A percentile compares a stretch with the other conserved stretches of the same genome.
Conservation (phyloP, 2,888 invertebrate species). For the Sipunculus nudus region DNA sequence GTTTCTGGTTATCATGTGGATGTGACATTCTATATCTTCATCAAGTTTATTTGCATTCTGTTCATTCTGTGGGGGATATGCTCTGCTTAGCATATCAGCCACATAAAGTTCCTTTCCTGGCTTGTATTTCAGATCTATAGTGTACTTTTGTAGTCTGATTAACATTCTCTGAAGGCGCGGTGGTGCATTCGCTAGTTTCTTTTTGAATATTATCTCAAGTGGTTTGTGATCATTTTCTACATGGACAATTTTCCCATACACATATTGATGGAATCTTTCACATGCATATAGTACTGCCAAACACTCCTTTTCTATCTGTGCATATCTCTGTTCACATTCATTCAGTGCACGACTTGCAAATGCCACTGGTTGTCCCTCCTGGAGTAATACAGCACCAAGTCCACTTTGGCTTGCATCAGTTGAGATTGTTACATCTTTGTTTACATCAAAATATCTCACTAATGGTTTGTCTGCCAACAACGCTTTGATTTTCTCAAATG, state of each 20-base stretch:
- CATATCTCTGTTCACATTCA: slow-evolving; percentile 36
- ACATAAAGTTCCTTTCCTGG: not conserved
- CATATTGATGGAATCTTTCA: slow-evolving; percentile 35
- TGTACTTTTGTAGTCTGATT: not conserved
- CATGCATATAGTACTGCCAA: slow-evolving; percentile 35
- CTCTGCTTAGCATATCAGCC: no score
- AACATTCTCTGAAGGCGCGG: not conserved
- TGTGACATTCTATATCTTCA: no score
- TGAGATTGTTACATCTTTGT: slow-evolving; percentile 32
- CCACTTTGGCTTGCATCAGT: slow-evolving; percentile 38
- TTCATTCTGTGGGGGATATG: no score
- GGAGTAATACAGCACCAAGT: slow-evolving; percentile 37
- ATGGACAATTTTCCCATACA: slow-evolving; percentile 31
- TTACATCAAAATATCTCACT: slow-evolving; percentile 33
- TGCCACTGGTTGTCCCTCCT: slow-evolving; percentile 33
- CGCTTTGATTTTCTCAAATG: slow-evolving; percentile 22
- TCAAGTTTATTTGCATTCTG: no score
- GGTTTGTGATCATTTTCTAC: slow-evolving; percentile 33
- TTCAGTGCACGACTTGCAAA: slow-evolving; percentile 35
- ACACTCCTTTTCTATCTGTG: slow-evolving; percentile 33
- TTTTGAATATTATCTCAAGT: not conserved
- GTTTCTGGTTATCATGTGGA: no score
- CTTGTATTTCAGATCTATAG: not conserved
- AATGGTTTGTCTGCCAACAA: slow-evolving; percentile 26
- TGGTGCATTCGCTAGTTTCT: not conserved